phyloP scores from a whole-genome alignment of 2,797 vertebrate species.

The Leptatherina wallacei region DNA sequence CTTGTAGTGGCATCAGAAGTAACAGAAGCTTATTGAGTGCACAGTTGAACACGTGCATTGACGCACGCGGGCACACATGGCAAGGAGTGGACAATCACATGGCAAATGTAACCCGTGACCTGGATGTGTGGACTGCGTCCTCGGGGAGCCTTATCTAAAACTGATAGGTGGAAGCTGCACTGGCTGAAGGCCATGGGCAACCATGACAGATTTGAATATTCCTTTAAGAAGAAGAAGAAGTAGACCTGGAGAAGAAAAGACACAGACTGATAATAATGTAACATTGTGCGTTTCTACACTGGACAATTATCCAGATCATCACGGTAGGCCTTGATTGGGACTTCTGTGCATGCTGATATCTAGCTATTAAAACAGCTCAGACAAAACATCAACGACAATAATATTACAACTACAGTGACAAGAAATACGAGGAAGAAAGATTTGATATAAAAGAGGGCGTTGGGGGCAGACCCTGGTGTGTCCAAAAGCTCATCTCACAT shows the following conservation, averaged over 20 bases:
- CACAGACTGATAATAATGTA: background rate
- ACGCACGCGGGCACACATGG: background rate
- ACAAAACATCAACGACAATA: too few relatives aligned
- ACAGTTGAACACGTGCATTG: background rate
- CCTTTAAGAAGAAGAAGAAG: background rate
- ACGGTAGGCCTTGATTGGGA: background rate
- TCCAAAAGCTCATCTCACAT: background rate
- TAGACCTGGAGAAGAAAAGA: background rate
- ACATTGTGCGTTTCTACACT: background rate
- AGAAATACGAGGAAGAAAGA: background rate
- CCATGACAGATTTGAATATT: background rate
- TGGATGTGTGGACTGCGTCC: constrained; percentile 21
- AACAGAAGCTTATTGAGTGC: background rate
- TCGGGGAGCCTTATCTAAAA: constrained; percentile 5
- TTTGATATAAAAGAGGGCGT: background rate
- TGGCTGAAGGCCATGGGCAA: constrained; percentile 7
- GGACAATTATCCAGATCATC: background rate
- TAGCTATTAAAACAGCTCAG: background rate
- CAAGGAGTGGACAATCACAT: constrained; percentile 34
- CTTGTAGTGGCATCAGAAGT: background rate
- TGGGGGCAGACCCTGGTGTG: too few relatives aligned
- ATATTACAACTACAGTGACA: background rate
- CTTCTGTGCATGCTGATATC: background rate
- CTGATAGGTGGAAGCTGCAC: constrained; percentile 40
- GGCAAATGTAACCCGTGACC: constrained; percentile 35